Evolutionary conservation across 2,113 vertebrate genomes (phyloP), one percentile per base, ranked within the genome.

Genomic region (Oryzias javanicus): DNA sequence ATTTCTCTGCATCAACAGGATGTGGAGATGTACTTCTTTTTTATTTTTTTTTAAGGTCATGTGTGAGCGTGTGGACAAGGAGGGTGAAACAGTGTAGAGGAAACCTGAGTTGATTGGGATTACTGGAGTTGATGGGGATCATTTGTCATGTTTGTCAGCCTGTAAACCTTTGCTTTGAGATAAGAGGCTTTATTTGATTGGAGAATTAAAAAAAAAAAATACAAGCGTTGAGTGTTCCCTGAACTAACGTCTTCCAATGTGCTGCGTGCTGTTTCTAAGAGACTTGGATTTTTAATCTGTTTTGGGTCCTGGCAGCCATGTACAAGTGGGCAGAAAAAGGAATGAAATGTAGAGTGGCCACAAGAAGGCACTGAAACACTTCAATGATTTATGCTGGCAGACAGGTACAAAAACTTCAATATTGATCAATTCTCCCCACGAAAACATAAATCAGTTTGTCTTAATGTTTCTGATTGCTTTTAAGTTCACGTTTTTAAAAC

Each of bases 311-410:
- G 48, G 19, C 22, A 50, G 46, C 35, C 47, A 44, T 41, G 49
- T 10, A 62, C 20, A 42, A 57, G 46, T 49, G 41, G 50, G 46
- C 54, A 44, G 29, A 70, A 49, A 20, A 53, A n/a, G 10, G 47
- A 14, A 17, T 3, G 4, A 24, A 44, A 18, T 51, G 17, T 18
- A 48, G 14, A 62, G 50, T 59, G 78, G 68, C 85, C 89, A 88
- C 86, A 80, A 86, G 86, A 85, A 80, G 85, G 82, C 86, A 80
- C 74, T 85, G 78, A 82, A 84, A 79, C 54, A 49, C 84, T 69
- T 83, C 29, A 35, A 4, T 54, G 65, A 35, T 42, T 25, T 8
- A 61, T 35, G 24, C 41, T 52, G n/a, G 51, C 25, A 56, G 24
- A 29, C 16, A 51, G 16, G 20, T 12, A 15, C 42, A 55, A 19